Conservation (phyloP, 1,140 invertebrate genomes). For the Protaetia brevitarsis region DNA sequence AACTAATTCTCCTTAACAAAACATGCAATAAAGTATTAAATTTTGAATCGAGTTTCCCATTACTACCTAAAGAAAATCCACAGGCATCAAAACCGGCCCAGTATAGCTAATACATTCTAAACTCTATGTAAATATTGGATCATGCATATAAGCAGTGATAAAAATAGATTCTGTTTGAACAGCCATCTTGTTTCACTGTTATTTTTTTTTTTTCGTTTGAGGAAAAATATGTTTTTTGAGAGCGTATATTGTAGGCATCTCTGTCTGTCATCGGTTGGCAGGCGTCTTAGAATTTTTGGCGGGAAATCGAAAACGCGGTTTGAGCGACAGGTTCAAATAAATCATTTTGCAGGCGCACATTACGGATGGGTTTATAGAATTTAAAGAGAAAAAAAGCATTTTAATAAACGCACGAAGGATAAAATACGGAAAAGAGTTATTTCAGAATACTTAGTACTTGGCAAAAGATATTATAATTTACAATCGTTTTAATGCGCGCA, state of each 20-base stretch:
- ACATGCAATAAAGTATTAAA: too few relatives aligned
- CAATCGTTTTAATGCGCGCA: too few relatives aligned
- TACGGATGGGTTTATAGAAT: too few relatives aligned
- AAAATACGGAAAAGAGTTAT: too few relatives aligned
- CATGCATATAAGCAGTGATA: slow-evolving; percentile 34
- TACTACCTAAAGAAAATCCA: neutral
- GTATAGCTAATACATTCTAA: neutral
- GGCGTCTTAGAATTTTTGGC: neutral
- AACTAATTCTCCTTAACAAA: too few relatives aligned
- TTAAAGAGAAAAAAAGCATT: too few relatives aligned
- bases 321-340: too few relatives aligned
- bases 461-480: too few relatives aligned
- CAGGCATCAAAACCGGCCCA: neutral
- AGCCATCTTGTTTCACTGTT: slow-evolving; percentile 46
- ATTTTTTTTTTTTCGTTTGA: slow-evolving; percentile 31
- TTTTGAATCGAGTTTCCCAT: slow-evolving; percentile 14
- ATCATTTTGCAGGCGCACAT: too few relatives aligned
- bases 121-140: slow-evolving; percentile 30
- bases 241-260: neutral
- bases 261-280: neutral
- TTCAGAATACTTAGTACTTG: too few relatives aligned
- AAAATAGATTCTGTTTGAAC: slow-evolving; percentile 46
- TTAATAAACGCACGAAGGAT: too few relatives aligned
- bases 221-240: neutral
- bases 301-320: neutral